Evolutionary conservation across 2,888 invertebrate genomes (phyloP).

Genomic region (Lasioglossum malachurum): DNA sequence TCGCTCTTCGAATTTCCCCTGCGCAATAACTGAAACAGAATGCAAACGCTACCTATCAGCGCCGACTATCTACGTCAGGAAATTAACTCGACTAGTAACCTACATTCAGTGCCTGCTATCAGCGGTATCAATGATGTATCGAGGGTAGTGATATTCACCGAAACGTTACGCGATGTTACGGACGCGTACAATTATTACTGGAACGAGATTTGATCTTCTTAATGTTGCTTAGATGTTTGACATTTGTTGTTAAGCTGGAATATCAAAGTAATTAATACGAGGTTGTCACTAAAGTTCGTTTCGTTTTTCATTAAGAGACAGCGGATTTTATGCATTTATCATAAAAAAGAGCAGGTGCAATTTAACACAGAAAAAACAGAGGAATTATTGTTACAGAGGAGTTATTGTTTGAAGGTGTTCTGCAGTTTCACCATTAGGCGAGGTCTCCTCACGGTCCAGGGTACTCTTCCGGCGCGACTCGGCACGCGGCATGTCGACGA

Average conservation of each 20-base stretch:
- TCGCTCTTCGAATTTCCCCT: conserved; percentile 64
- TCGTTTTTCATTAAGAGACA: too few relatives aligned
- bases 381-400: too few relatives aligned
- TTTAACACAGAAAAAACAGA: too few relatives aligned
- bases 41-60: conserved; percentile 46
- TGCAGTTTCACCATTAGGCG: neutral
- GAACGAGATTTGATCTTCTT: neutral
- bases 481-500: neutral
- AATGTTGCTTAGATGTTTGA: too few relatives aligned
- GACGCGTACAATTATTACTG: neutral
- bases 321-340: too few relatives aligned
- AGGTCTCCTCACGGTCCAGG: neutral
- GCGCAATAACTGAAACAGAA: conserved; percentile 61
- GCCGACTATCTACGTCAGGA: conserved; percentile 67
- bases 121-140: conserved; percentile 30
- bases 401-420: too few relatives aligned
- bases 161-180: neutral
- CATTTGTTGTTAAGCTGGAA: too few relatives aligned
- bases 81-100: conserved; percentile 71
- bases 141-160: conserved; percentile 19
- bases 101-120: conserved; percentile 58
- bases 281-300: too few relatives aligned
- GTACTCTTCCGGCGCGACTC: neutral
- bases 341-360: too few relatives aligned
- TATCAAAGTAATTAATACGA: too few relatives aligned